Evolutionary conservation across 2,888 invertebrate genomes (phyloP).

Genomic region (Limnephilus marmoratus): DNA sequence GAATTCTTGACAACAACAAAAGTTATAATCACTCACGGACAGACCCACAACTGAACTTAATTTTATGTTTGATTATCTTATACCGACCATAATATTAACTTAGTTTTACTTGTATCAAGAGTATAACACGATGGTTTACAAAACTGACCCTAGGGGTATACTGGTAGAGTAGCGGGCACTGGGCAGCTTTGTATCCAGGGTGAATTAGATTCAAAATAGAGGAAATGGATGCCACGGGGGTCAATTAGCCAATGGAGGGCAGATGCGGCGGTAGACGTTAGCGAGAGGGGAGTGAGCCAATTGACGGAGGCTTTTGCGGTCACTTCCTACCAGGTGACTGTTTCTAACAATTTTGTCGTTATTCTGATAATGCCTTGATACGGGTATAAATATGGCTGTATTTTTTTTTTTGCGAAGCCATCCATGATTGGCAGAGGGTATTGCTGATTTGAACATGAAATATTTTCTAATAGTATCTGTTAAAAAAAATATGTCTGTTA

Average conservation of each 20-base stretch:
- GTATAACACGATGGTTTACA: neutral
- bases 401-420: no score
- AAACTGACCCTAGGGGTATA: neutral
- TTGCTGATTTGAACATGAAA: no score
- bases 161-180: neutral
- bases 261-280: neutral
- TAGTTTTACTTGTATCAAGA: neutral
- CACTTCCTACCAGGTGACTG: neutral
- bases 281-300: neutral
- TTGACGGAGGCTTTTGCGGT: neutral
- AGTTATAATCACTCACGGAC: no score
- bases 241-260: constrained; percentile 7
- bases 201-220: constrained; percentile 52
- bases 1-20: no score
- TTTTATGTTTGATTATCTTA: no score
- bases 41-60: no score
- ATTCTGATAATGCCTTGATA: neutral
- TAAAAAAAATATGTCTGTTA: no score
- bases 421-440: no score
- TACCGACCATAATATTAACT: neutral
- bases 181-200: constrained; percentile 8
- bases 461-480: no score
- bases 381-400: neutral
- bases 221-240: constrained; percentile 18
- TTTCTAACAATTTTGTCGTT: neutral